Evolutionary conservation across 2,113 vertebrate genomes (phyloP), one percentile per base, ranked within the genome.

Genomic region (Spea multiplicata): DNA sequence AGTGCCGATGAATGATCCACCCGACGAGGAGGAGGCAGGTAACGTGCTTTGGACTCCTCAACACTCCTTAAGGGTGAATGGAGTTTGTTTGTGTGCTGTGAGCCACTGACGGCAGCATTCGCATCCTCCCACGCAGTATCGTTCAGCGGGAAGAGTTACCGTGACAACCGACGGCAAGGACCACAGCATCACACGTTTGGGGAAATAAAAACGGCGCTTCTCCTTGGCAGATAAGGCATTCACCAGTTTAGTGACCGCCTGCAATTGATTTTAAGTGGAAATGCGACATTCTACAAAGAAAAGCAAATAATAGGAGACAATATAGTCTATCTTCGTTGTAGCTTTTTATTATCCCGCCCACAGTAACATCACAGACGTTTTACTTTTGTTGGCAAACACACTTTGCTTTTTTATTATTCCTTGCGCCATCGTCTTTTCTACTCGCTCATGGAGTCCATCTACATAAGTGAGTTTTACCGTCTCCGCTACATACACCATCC

Each of bases 121-220:
- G 17, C 57, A 66, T 79, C 77, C 77, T 57, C 77, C 77, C 77
- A 79, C 77, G 77, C 70, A 67, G 70, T 61, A 73, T 79, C 70
- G 44, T 79, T 73, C 67, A 73, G 62, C 17, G 16, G 64, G 64
- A 75, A 67, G 61, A 66, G 77, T 79, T 79, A 67, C 77, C 69
- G 44, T 79, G 77, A 79, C 77, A 73, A 79, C 77, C 73, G 77
- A 79, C 77, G 73, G 62, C 50, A 9, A 66, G 70, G 77, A 67
- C 70, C 77, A 70, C 67, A 70, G 48, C 13, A 70, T 8, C 14
- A 79, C 73, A 3, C 49, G 44, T 57, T 50, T 59, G n/a, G 17
- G 70, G 44, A 71, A 48, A 30, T 30, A 30, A 30, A 30, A 30
- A 57, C 45, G 47, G 53, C 64, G 53, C 9, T 49, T 44, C 13